Evolutionary conservation across 2,113 vertebrate species (phyloP).

Genomic region (Platysternon megacephalum): DNA sequence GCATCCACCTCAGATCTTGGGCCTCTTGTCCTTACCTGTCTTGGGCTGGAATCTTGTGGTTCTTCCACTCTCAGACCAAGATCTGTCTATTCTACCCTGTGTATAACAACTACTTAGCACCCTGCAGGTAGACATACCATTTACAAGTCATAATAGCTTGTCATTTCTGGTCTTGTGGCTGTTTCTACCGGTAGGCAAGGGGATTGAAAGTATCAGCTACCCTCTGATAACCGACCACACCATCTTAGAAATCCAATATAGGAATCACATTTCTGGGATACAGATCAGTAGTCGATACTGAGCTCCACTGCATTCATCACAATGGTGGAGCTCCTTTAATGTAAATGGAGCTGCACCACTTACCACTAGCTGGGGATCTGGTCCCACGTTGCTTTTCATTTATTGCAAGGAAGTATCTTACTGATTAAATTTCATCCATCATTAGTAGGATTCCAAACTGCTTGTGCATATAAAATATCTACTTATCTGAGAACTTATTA

Average conservation of each 20-base stretch:
- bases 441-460: background rate
- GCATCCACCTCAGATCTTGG: no score
- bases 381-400: background rate
- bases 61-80: no score
- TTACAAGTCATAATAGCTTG: background rate
- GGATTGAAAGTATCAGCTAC: no score
- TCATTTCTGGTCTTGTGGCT: background rate
- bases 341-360: background rate
- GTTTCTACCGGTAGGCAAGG: no score
- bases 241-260: no score
- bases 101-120: no score
- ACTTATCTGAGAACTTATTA: background rate
- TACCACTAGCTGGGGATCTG: background rate
- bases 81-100: no score
- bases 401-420: conserved; percentile 14
- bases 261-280: no score
- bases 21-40: no score
- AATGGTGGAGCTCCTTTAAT: background rate
- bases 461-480: background rate
- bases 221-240: no score
- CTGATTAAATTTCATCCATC: background rate
- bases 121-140: no score
- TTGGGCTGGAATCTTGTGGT: no score
- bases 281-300: background rate
- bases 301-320: conserved; percentile 38